phyloP scores from a whole-genome alignment of 1,140 invertebrate species.

The Aphis craccivora region DNA sequence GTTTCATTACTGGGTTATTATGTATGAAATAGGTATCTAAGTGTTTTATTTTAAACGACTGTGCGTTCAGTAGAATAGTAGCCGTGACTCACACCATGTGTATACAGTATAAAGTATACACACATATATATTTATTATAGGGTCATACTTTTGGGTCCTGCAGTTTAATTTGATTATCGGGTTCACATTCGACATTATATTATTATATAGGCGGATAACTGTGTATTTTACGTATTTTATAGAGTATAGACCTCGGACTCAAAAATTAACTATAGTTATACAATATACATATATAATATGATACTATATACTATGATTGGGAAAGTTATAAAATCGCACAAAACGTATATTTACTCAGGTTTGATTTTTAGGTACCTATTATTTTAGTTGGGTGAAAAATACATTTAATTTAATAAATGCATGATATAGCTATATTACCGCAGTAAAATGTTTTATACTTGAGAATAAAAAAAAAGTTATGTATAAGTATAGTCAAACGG shows the following conservation, averaged over 20 bases:
- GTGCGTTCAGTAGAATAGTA: neutral
- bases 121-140: neutral
- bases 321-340: neutral
- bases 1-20: constrained; percentile 8
- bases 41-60: neutral
- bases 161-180: constrained; percentile 49
- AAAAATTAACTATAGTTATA: too few relatives aligned
- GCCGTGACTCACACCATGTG: neutral
- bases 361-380: neutral
- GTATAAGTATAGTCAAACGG: neutral
- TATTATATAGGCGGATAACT: constrained; percentile 41
- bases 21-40: neutral
- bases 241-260: neutral
- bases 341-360: constrained; percentile 48
- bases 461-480: neutral
- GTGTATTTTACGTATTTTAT: neutral
- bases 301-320: neutral
- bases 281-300: too few relatives aligned
- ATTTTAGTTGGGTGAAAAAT: neutral
- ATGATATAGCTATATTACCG: neutral
- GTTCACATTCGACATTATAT: neutral
- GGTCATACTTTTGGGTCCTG: neutral
- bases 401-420: neutral
- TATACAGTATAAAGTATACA: too few relatives aligned
- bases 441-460: constrained; percentile 1